These are phyloP conservation scores for Leptopilina clavipes DNA, from an alignment of 1,140 invertebrate species.

Conservation along the genomic window DNA sequence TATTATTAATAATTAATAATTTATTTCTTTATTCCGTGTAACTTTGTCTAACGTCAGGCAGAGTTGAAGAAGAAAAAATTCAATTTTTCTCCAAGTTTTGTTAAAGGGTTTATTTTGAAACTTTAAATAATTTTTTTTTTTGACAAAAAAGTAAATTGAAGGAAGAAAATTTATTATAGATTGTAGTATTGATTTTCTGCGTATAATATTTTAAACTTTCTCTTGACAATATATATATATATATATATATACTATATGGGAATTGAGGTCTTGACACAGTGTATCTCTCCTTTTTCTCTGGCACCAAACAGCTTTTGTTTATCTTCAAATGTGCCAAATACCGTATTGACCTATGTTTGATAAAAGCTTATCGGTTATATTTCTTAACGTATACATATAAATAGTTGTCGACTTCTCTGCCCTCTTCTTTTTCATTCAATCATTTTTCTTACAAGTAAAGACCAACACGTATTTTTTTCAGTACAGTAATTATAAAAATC, in stretches of 20 bases:
- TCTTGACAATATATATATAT: background rate
- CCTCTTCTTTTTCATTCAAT: constrained; percentile 38
- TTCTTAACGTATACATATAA: constrained; percentile 44
- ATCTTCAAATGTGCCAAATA: constrained; percentile 56
- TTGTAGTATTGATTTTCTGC: too few species aligned
- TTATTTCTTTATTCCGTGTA: too few species aligned
- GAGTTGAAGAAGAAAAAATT: too few species aligned
- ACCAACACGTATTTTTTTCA: too few species aligned
- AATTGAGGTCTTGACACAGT: constrained; percentile 3
- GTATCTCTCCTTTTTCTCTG: background rate
- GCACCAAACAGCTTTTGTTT: constrained; percentile 42
- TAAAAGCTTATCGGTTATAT: constrained; percentile 53
- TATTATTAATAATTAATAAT: too few species aligned
- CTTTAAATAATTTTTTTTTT: too few species aligned
- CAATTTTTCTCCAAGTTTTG: too few species aligned
- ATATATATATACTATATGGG: background rate
- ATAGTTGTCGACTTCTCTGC: constrained; percentile 51
- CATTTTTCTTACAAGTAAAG: too few species aligned
- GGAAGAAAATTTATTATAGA: background rate
- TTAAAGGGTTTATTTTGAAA: too few species aligned
- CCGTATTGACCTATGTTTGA: constrained; percentile 43
- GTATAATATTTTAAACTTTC: background rate
- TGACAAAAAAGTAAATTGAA: too few species aligned
- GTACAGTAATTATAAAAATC: background rate
- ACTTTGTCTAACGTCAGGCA: too few species aligned